Evolutionary conservation across 2,113 vertebrate genomes (phyloP).

Genomic region (Lota lota): DNA sequence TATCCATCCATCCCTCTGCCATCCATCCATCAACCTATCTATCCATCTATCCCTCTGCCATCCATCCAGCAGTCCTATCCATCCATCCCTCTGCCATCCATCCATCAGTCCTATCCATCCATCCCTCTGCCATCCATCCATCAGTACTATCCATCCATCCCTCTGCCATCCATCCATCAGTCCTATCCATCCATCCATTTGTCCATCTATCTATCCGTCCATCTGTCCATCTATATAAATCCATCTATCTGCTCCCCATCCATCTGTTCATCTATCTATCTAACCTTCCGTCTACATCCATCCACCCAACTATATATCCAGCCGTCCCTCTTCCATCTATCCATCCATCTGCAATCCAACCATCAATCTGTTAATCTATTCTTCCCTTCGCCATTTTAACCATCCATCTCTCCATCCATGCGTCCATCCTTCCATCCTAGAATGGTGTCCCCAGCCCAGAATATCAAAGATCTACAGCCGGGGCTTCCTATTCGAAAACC

Average conservation of each 20-base stretch:
- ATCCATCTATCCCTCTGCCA: neutral
- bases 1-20: neutral
- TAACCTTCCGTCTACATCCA: neutral
- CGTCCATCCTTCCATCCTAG: conserved; percentile 7
- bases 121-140: neutral
- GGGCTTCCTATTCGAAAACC: conserved; percentile 42
- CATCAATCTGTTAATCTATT: too few species aligned
- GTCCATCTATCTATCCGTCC: neutral
- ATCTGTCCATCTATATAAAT: conserved; percentile 8
- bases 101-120: neutral
- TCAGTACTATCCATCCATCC: neutral
- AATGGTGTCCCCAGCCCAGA: neutral
- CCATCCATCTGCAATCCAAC: neutral
- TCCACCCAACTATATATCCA: neutral
- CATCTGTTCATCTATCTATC: neutral
- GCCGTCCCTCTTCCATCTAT: neutral
- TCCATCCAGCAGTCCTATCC: neutral
- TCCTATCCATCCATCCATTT: neutral
- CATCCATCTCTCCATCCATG: neutral
- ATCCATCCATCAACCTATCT: neutral
- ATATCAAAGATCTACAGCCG: neutral
- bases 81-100: conserved; percentile 1
- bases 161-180: neutral
- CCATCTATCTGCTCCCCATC: too few species aligned
- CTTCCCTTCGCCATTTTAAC: neutral